phyloP scores from a whole-genome alignment of 1,140 invertebrate species.

The Zaprionus capensis region DNA sequence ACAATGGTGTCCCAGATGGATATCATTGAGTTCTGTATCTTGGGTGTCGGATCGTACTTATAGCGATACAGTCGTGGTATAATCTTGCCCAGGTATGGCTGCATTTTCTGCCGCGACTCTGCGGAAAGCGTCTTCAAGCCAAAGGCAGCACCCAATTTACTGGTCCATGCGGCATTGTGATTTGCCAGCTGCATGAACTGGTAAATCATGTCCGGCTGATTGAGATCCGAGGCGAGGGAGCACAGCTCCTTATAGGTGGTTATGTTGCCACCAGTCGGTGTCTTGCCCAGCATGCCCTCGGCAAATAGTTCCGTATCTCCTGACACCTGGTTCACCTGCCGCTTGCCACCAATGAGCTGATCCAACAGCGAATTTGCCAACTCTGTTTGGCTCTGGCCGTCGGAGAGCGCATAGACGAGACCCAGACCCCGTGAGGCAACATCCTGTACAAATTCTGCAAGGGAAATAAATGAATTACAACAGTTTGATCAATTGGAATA shows the following conservation, averaged over 20 bases:
- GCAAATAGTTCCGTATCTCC: slow-evolving; percentile 94
- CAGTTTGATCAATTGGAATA: not conserved
- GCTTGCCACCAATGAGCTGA: slow-evolving; percentile 93
- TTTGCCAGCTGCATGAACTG: slow-evolving; percentile 98
- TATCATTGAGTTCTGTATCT: slow-evolving; percentile 95
- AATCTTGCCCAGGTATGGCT: slow-evolving; percentile 92
- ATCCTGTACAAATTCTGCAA: slow-evolving; percentile 93
- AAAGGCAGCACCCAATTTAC: slow-evolving; percentile 96
- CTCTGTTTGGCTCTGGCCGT: slow-evolving; percentile 88
- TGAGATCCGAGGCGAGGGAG: slow-evolving; percentile 95
- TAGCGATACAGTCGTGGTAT: slow-evolving; percentile 95
- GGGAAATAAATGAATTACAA: not conserved
- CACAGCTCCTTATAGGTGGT: slow-evolving; percentile 98
- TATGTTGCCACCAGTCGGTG: slow-evolving; percentile 91
- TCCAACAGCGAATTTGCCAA: slow-evolving; percentile 92
- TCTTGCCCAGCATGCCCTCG: slow-evolving; percentile 92
- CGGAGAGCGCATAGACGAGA: slow-evolving; percentile 92
- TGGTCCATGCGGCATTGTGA: slow-evolving; percentile 97
- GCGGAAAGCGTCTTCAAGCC: slow-evolving; percentile 94
- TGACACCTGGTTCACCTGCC: slow-evolving; percentile 89
- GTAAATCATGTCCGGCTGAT: slow-evolving; percentile 97
- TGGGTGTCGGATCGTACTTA: slow-evolving; percentile 95
- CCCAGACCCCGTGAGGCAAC: slow-evolving; percentile 95
- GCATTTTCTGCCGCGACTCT: slow-evolving; percentile 92
- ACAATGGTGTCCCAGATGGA: slow-evolving; percentile 96